Conservation (phyloP, 2,113 vertebrate species). For the Tragelaphus scriptus region DNA sequence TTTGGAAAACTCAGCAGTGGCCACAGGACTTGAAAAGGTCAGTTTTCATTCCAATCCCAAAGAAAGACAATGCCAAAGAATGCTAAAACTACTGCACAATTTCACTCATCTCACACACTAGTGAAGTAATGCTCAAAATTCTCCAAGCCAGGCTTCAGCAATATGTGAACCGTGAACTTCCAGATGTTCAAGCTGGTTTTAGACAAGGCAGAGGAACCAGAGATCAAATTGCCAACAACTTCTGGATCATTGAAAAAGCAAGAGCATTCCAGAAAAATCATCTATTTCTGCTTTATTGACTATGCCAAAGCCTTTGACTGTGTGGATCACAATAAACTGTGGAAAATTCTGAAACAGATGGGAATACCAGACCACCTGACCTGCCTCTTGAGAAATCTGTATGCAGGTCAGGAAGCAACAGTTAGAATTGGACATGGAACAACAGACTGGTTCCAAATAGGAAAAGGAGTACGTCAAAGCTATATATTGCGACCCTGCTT, state of each 20-base stretch:
- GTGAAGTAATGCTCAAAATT: not conserved
- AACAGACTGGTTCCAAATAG: not conserved
- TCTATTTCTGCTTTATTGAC: not conserved
- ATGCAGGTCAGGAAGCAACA: not conserved
- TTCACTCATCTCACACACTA: not conserved
- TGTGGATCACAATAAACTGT: not conserved
- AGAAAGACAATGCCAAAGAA: not conserved
- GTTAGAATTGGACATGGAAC: not conserved
- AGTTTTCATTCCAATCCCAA: not conserved
- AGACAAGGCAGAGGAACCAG: not conserved
- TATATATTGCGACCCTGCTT: not conserved
- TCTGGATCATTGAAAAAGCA: not conserved
- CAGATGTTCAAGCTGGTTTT: not conserved
- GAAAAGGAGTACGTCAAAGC: not conserved
- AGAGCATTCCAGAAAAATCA: not conserved
- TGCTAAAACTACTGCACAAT: not conserved
- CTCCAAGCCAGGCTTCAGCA: not conserved
- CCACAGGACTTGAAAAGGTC: not conserved
- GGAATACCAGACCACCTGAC: not conserved
- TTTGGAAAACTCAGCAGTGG: not conserved
- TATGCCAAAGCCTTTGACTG: not conserved
- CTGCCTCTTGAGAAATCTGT: not conserved
- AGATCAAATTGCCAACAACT: not conserved
- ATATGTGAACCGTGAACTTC: not conserved
- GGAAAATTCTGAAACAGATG: not conserved